These are phyloP conservation scores for Tricholaema leucomelas DNA, from an alignment of 2,113 vertebrate genomes.

Conservation along the genomic window DNA sequence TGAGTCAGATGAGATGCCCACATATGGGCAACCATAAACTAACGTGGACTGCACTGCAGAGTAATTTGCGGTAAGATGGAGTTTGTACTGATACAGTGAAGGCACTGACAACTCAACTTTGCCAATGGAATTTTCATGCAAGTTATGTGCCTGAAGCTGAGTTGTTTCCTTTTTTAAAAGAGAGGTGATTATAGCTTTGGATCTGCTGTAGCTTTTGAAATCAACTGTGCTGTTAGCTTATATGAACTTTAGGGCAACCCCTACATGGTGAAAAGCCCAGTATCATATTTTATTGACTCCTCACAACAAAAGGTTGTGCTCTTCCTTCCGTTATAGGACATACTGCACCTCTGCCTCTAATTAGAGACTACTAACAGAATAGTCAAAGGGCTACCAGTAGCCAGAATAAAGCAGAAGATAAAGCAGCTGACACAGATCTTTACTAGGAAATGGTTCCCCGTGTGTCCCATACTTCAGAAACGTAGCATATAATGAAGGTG, in stretches of 20 bases:
- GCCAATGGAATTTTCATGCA: background rate
- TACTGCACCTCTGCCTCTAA: background rate
- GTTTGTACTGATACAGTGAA: background rate
- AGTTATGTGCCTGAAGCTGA: background rate
- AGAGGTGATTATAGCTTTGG: background rate
- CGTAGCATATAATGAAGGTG: background rate
- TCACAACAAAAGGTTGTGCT: background rate
- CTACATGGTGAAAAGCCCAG: background rate
- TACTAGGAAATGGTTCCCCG: background rate
- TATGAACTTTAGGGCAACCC: background rate
- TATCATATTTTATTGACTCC: background rate
- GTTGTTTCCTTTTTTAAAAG: background rate
- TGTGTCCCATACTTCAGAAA: background rate
- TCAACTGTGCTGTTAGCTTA: background rate
- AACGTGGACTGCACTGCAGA: background rate
- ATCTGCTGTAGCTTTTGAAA: slow-evolving; percentile 1
- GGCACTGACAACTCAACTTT: background rate
- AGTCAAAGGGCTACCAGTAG: background rate
- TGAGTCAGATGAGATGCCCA: background rate
- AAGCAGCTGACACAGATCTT: background rate
- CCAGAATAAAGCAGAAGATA: background rate
- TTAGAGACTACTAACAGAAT: background rate
- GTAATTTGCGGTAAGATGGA: background rate
- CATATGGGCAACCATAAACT: background rate
- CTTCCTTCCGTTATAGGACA: background rate